These are phyloP conservation scores for Fulmarus glacialis DNA, from an alignment of 2,113 vertebrate species.

Conservation along the genomic window DNA sequence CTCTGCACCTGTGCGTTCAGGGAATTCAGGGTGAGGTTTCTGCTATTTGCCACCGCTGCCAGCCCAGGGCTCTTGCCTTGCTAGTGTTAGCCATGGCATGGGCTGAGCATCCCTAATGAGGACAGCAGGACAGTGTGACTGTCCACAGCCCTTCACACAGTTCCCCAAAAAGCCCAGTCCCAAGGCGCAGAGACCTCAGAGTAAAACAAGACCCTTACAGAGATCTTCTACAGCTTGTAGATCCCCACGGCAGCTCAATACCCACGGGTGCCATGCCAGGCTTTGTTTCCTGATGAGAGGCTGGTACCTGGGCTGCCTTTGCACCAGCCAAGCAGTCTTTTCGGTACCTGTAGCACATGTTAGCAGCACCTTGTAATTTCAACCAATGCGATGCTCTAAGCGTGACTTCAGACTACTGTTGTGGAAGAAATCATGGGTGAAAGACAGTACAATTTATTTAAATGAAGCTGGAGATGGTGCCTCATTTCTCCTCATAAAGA, in stretches of 20 bases:
- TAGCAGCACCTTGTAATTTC: background rate
- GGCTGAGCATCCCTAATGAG: background rate
- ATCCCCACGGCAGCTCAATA: background rate
- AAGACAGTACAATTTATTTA: background rate
- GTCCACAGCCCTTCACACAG: background rate
- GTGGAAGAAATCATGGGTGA: background rate
- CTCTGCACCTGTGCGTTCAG: background rate
- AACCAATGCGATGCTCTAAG: background rate
- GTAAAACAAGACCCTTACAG: background rate
- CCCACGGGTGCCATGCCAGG: background rate
- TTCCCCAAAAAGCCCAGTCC: background rate
- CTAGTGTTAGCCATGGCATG: background rate
- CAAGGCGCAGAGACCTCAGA: background rate
- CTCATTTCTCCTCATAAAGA: background rate
- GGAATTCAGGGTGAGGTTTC: background rate
- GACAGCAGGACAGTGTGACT: background rate
- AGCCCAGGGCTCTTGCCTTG: background rate
- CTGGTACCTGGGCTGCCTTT: background rate
- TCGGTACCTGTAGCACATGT: accelerated
- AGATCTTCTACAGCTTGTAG: background rate
- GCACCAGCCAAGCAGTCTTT: background rate
- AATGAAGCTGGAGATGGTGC: background rate
- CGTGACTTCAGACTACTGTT: background rate
- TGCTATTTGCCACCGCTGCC: background rate
- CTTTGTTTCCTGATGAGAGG: background rate